Conservation (phyloP, 2,888 invertebrate genomes). For the Spisula subtruncata region DNA sequence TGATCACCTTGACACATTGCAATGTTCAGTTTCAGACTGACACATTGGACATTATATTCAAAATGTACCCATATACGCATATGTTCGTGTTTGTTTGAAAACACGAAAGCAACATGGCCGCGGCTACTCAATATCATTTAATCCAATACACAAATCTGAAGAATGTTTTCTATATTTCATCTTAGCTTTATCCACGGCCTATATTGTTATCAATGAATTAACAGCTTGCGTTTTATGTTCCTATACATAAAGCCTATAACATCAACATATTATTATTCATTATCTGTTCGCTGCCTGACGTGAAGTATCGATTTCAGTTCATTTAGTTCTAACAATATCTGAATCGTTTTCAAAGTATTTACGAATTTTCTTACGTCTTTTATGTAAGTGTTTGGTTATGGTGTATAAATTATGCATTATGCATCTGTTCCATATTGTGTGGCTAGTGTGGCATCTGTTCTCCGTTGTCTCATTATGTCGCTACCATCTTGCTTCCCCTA, state of each 20-base stretch:
- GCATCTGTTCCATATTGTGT: not conserved
- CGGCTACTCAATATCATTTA: not conserved
- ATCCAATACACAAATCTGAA: not conserved
- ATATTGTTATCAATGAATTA: slow-evolving; percentile 5
- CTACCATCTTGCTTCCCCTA: not conserved
- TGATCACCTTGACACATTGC: slow-evolving; percentile 59
- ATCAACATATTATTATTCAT: not conserved
- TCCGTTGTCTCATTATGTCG: not conserved
- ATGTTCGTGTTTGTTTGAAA: not conserved
- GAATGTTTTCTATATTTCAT: not conserved
- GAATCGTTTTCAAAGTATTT: slow-evolving; percentile 1
- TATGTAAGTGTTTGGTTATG: not conserved
- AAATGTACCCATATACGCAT: not conserved
- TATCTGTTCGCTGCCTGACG: not conserved
- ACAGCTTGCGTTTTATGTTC: slow-evolving; percentile 12
- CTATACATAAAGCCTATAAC: not conserved
- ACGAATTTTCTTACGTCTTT: slow-evolving; percentile 15
- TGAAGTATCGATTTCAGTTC: not conserved
- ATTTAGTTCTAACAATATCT: not conserved
- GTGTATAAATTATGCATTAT: slow-evolving; percentile 12
- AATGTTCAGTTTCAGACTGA: not conserved
- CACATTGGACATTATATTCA: not conserved
- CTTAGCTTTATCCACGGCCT: not conserved
- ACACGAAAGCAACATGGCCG: not conserved
- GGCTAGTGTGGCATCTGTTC: not conserved